Percentiles rank a stretch among this genome's conserved stretches.
phyloP scores from a whole-genome alignment of 2,113 vertebrate genomes.

The Notechis scutatus region DNA sequence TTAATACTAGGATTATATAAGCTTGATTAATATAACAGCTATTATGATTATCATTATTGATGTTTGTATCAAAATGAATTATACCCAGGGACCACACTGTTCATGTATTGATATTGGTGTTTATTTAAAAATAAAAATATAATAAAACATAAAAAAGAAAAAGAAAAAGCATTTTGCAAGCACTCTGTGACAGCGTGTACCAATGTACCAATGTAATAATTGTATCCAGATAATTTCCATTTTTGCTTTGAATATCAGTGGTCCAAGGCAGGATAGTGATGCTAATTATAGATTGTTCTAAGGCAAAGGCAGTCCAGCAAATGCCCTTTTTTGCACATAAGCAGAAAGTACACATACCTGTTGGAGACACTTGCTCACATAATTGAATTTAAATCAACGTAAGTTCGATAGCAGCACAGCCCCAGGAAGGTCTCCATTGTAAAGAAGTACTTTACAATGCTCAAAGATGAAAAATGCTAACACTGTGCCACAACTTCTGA shows the following conservation, averaged over 20 bases:
- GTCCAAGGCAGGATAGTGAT: constrained; percentile 18
- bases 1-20: too few relatives aligned
- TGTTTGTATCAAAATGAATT: too few relatives aligned
- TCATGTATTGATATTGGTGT: too few relatives aligned
- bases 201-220: constrained; percentile 50
- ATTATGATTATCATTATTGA: too few relatives aligned
- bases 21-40: too few relatives aligned
- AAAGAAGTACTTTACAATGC: background rate
- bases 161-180: constrained; percentile 58
- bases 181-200: constrained; percentile 58
- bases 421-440: background rate
- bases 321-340: constrained; percentile 10
- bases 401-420: background rate
- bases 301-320: constrained; percentile 34
- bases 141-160: background rate
- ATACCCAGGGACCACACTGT: too few relatives aligned
- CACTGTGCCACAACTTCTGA: background rate
- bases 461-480: background rate
- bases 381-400: background rate
- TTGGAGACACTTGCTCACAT: constrained; percentile 4
- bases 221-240: constrained; percentile 44
- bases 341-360: constrained; percentile 1
- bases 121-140: too few relatives aligned
- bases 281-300: constrained; percentile 28
- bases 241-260: constrained; percentile 23